A percentile compares a stretch with the other conserved stretches of the same genome.
Evolutionary conservation across 2,888 invertebrate genomes (phyloP).

Genomic region (Cataglyphis altisquamis): DNA sequence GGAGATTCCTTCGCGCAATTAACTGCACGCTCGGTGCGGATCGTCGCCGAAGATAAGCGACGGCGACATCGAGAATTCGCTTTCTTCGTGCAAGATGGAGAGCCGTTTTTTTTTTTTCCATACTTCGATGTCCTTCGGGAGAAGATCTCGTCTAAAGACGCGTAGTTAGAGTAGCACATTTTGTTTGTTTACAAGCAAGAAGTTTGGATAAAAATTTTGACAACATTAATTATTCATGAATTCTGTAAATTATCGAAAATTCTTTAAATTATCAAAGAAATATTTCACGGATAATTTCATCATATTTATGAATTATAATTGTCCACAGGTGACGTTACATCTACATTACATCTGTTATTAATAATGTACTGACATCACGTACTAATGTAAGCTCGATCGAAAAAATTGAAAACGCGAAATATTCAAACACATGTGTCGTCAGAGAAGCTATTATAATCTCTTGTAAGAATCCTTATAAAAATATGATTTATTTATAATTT

Average conservation of each 20-base stretch:
- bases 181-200: not conserved
- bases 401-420: too few relatives aligned
- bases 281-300: not conserved
- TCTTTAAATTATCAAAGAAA: not conserved
- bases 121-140: not conserved
- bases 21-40: conserved; percentile 54
- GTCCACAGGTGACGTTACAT: too few relatives aligned
- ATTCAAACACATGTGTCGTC: too few relatives aligned
- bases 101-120: not conserved
- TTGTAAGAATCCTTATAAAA: too few relatives aligned
- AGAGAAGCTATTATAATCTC: too few relatives aligned
- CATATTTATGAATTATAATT: not conserved
- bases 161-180: not conserved
- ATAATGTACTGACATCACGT: too few relatives aligned
- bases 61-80: conserved; percentile 25
- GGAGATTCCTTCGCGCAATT: conserved; percentile 58
- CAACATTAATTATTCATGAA: not conserved
- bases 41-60: conserved; percentile 15
- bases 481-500: too few relatives aligned
- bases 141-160: not conserved
- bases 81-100: not conserved
- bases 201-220: not conserved
- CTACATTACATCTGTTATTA: too few relatives aligned
- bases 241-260: not conserved
- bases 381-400: too few relatives aligned